Percentiles rank a stretch among this genome's conserved stretches.
Conservation (phyloP, 2,113 vertebrate genomes). For the Prochilodus magdalenae region DNA sequence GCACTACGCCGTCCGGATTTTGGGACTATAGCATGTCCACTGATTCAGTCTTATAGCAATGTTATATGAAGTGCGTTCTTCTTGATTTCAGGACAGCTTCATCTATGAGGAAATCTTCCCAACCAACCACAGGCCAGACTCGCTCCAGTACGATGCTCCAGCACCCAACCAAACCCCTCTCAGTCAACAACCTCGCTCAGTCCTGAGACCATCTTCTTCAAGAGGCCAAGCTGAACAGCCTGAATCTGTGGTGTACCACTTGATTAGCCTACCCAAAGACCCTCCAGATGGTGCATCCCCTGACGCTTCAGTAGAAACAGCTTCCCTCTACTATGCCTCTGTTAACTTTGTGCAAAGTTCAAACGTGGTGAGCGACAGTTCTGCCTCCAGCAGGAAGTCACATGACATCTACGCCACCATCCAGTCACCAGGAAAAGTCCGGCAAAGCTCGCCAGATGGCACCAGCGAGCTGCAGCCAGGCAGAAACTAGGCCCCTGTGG, state of each 20-base stretch:
- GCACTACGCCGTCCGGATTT: no score
- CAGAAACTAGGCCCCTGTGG: not conserved
- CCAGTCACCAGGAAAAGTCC: not conserved
- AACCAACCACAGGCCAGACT: not conserved
- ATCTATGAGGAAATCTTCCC: not conserved
- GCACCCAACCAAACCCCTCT: not conserved
- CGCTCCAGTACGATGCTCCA: not conserved
- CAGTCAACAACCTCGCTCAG: not conserved
- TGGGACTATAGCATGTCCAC: not conserved
- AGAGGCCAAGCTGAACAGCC: not conserved
- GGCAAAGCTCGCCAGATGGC: not conserved
- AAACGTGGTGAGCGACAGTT: not conserved
- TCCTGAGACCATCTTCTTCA: not conserved
- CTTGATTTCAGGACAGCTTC: not conserved
- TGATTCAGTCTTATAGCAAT: not conserved
- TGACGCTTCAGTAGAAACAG: not conserved
- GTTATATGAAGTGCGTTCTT: not conserved
- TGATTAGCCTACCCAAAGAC: not conserved
- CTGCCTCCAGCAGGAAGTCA: not conserved
- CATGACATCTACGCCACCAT: conserved; percentile 2
- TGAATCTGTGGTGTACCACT: not conserved
- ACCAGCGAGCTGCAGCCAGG: not conserved
- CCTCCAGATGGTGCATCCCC: not conserved
- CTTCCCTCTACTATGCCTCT: not conserved
- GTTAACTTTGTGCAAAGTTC: not conserved